Conservation (phyloP, 1,140 invertebrate genomes). For the Euwallacea fornicatus region DNA sequence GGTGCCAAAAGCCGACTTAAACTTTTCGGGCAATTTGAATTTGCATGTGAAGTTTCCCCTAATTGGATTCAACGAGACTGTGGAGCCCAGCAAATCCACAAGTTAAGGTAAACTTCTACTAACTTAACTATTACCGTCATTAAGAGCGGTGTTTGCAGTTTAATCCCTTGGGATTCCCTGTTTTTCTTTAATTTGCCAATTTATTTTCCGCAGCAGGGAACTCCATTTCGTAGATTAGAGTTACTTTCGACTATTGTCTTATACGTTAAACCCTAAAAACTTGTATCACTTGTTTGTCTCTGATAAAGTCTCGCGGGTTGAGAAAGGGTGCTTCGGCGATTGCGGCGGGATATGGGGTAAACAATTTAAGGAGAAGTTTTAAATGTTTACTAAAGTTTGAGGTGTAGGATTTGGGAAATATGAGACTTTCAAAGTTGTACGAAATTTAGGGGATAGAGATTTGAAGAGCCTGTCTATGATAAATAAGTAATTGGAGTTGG, state of each 20-base stretch:
- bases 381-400: slow-evolving; percentile 5
- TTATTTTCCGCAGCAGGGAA: no score
- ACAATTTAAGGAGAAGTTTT: not conserved
- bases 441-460: not conserved
- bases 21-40: not conserved
- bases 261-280: no score
- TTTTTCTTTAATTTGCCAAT: no score
- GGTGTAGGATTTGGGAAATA: slow-evolving; percentile 4
- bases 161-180: no score
- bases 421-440: not conserved
- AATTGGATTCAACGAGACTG: not conserved
- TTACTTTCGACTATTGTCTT: no score
- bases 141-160: not conserved
- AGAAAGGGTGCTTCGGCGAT: no score
- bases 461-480: no score
- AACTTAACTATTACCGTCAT: not conserved
- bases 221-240: no score
- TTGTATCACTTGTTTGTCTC: no score
- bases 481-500: no score
- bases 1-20: no score
- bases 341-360: not conserved
- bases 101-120: not conserved
- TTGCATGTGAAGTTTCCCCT: not conserved
- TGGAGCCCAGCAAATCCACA: not conserved
- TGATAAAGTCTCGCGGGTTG: no score